Base-by-base conservation (phyloP, 2,113 vertebrate genomes). In the Chamaetylas fuelleborni region DNA sequence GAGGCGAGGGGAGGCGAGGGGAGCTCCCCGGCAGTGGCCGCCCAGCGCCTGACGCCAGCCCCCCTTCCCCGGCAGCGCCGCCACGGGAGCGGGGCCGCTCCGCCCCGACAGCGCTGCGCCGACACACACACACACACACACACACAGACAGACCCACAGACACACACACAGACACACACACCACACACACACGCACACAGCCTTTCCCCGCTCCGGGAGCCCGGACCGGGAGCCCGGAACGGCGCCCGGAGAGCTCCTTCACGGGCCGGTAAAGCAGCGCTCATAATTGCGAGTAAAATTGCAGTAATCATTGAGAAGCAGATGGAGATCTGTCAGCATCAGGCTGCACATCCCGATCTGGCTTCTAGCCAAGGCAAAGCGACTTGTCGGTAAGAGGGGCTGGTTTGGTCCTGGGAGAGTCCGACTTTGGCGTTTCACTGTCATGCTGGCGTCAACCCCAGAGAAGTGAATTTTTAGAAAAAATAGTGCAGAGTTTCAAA, bases 251-350 rank as follows among this genome's bases (percentile, higher is more conserved):
- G 34, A 47, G 53, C 34, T 67, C 25, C 50, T 53, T 47, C 34
- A 1, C 19, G 5, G 45, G 2, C 53, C 1, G 17, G 11, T 16
- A 18, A 10, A 61, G 70, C 47, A 9, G 42, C 29, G 0, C 38
- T 40, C 34, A 0, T 8, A 38, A 36, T 1, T 19, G 72, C 15
- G 28, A 48, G 16, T 34, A 11, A 29, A 47, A 66, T 0, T 4
- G 60, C n/a, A 4, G 8, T 65, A 8, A n/a, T 31, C 12, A 0
- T 0, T 36, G 28, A 1, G 51, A 16, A 16, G 43, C 1, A 5
- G 38, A 4, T 3, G 76, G 7, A 19, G 19, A 7, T 23, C 48
- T 38, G 71, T 14, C 31, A 7, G 29, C 3, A 5, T 2, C 19
- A 5, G 31, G 11, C 31, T 11, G 2, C 11, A 7, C 10, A 5